A percentile compares a stretch with the other conserved stretches of the same genome.
These are phyloP conservation scores for Malurus elegans DNA, from an alignment of 2,113 vertebrate genomes.

Conservation along the genomic window DNA sequence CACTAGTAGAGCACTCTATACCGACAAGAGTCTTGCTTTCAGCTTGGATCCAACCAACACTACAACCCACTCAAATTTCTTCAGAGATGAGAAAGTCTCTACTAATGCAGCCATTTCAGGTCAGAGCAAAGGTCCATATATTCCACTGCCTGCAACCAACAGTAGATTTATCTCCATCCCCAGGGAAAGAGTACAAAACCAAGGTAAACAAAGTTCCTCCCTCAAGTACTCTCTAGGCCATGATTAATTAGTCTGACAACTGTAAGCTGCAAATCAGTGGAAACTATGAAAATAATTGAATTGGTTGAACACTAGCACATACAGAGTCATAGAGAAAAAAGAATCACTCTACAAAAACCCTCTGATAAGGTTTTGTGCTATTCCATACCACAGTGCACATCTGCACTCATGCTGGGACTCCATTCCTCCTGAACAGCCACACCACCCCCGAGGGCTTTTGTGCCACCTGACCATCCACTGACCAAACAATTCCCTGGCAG, in stretches of 20 bases:
- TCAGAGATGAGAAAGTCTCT: not conserved
- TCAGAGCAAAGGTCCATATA: not conserved
- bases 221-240: not conserved
- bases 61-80: not conserved
- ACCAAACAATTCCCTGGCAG: not conserved
- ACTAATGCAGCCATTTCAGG: not conserved
- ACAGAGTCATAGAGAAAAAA: fast-evolving
- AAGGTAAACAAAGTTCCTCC: not conserved
- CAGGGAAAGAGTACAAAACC: not conserved
- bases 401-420: not conserved
- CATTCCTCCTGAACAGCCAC: not conserved
- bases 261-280: not conserved
- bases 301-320: not conserved
- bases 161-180: not conserved
- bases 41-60: not conserved
- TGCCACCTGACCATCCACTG: not conserved
- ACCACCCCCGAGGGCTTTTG: not conserved
- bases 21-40: not conserved
- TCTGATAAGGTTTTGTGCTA: not conserved
- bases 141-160: not conserved
- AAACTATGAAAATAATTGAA: not conserved
- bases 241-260: not conserved
- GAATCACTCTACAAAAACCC: no score
- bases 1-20: not conserved
- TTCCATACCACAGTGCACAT: not conserved